Evolutionary conservation across 2,888 invertebrate species (phyloP), one percentile per base, ranked within the genome.

Genomic region (Chrysopilus asiliformis): DNA sequence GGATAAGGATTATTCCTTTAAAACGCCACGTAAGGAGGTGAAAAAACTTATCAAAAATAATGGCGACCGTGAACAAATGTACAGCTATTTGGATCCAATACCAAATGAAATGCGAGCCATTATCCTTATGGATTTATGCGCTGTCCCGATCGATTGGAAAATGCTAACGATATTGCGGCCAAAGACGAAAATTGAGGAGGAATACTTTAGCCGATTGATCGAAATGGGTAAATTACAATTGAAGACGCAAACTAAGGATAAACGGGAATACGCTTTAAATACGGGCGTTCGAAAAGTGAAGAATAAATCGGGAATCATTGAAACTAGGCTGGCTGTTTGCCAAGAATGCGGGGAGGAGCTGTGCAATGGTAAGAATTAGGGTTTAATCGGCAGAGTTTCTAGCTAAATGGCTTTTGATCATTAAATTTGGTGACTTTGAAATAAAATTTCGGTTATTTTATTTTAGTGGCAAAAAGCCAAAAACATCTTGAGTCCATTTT

Each of bases 81-180:
- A 60, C 39, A 34, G 59, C 1, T 74, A 73, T 47, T 68, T 71
- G 49, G 79, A 90, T 62, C 89, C 90, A 0, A 67, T 86, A 44
- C 89, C 90, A 3, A 66, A 69, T 0, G 86, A 87, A 58, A 87
- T 90, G 89, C 71, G 56, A 41, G 53, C 52, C 19, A 50, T 63
- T 29, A 47, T 53, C 3, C 48, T 64, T 1, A 51, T 53, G 47
- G 89, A 90, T 50, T 65, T 90, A 32, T 83, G 83, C 49, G 71
- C 78, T 8, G 86, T 90, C 13, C 77, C 84, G 24, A 91, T 91
- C 43, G 86, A 87, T 55, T 91, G 90, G 90, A 76, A 82, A 58
- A 90, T 91, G 90, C 67, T 91, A 38, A 90, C 90, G 10, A 79
- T 83, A n/a, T 59, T 83, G 18, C 68, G 89, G 48, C 90, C 90